A percentile compares a stretch with the other conserved stretches of the same genome.
phyloP scores from a whole-genome alignment of 2,113 vertebrate species.

The Anthoscopus minutus region DNA sequence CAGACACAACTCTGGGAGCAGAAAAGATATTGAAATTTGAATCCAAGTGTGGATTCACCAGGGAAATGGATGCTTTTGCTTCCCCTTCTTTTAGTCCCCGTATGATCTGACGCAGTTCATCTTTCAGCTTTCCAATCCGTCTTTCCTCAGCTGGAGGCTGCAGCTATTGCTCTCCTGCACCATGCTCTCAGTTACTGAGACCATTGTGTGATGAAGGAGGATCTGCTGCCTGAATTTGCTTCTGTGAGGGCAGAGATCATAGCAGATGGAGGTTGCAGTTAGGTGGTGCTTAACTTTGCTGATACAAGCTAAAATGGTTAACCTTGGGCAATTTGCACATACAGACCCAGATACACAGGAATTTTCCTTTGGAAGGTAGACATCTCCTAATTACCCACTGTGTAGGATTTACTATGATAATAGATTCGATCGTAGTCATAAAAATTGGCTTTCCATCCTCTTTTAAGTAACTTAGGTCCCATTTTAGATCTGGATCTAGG shows the following conservation, averaged over 20 bases:
- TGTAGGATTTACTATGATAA: neutral
- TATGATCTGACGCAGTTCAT: accelerated
- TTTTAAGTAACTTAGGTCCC: neutral
- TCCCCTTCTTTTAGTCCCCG: neutral
- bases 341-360: neutral
- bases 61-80: neutral
- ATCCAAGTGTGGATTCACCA: neutral
- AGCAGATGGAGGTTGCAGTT: neutral
- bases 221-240: neutral
- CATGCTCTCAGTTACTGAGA: accelerated
- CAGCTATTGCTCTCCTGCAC: neutral
- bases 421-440: neutral
- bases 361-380: neutral
- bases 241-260: neutral
- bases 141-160: neutral
- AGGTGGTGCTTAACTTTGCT: neutral
- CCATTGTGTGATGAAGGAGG: neutral
- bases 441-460: neutral
- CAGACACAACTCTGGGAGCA: neutral
- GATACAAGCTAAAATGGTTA: neutral
- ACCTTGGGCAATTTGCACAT: neutral
- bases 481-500: neutral
- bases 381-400: neutral
- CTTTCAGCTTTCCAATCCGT: neutral
- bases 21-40: neutral